Evolutionary conservation across 1,140 invertebrate species (phyloP), one percentile per base, ranked within the genome.

Genomic region (Drosophila cardini): DNA sequence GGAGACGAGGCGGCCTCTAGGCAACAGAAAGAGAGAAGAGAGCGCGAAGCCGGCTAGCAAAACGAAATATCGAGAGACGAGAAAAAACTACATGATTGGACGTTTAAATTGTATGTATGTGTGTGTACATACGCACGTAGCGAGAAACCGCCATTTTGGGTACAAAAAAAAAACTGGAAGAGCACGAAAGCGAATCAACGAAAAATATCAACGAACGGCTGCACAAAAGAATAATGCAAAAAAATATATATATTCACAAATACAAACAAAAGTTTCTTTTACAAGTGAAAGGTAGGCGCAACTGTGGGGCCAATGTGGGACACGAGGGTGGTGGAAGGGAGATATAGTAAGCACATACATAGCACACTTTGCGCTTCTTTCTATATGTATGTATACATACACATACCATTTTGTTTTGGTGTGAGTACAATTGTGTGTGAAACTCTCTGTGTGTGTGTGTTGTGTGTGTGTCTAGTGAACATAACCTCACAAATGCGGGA

Each of bases 141-240:
- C 42, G 52, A 56, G 64, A 71, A 67, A 68, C 86, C 81, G 86
- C 86, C 86, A 90, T 90, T 90, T 90, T 90, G 79, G 72, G 65
- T 76, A 84, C 73, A 75, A 72, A 52, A 26, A 21, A 46, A 45
- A 32, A 83, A 80, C 80, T 84, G 84, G 77, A 80, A 78, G 78
- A 75, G 71, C 76, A 78, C 67, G 56, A 42, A 76, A 78, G 61
- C 63, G 50, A 72, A 69, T 63, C 62, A 69, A 68, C 52, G 52
- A 78, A 73, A 89, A 83, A 87, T 80, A 84, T 84, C 80, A 89
- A 87, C 84, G 83, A 87, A 87, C 71, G 45, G 72, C 76, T 77
- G 57, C 74, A 76, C 26, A 68, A 89, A 89, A 78, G 61, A 72
- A 73, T 74, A 86, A 80, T 89, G 84, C 84, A 57, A 89, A 85